These are phyloP conservation scores for Colius striatus DNA, from an alignment of 2,113 vertebrate genomes.

Conservation along the genomic window DNA sequence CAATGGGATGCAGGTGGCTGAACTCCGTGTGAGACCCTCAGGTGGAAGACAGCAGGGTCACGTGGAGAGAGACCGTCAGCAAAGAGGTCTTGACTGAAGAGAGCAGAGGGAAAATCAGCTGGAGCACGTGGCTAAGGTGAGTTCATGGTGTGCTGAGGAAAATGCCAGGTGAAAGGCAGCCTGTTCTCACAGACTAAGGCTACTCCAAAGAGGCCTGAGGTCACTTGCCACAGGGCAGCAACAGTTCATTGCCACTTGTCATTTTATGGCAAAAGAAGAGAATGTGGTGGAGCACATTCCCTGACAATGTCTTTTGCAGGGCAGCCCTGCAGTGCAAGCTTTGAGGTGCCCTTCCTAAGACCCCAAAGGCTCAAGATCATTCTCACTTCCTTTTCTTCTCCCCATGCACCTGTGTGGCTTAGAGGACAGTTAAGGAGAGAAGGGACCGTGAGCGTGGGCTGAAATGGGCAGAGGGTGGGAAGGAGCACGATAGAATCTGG, in stretches of 20 bases:
- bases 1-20: background rate
- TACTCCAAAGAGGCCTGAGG: background rate
- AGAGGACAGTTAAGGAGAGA: background rate
- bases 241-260: background rate
- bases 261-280: background rate
- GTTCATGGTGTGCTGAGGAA: background rate
- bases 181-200: background rate
- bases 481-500: too few relatives aligned
- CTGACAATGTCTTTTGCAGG: too few relatives aligned
- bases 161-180: background rate
- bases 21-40: background rate
- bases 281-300: background rate
- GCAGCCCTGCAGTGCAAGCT: fast-evolving
- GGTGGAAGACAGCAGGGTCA: background rate
- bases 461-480: background rate
- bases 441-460: background rate
- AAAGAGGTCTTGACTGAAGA: background rate
- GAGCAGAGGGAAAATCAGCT: background rate
- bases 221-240: background rate
- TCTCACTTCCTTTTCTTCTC: background rate
- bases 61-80: background rate
- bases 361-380: background rate
- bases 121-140: background rate
- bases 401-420: background rate
- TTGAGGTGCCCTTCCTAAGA: background rate